phyloP scores from a whole-genome alignment of 2,113 vertebrate species.

The Triplophysa rosa region DNA sequence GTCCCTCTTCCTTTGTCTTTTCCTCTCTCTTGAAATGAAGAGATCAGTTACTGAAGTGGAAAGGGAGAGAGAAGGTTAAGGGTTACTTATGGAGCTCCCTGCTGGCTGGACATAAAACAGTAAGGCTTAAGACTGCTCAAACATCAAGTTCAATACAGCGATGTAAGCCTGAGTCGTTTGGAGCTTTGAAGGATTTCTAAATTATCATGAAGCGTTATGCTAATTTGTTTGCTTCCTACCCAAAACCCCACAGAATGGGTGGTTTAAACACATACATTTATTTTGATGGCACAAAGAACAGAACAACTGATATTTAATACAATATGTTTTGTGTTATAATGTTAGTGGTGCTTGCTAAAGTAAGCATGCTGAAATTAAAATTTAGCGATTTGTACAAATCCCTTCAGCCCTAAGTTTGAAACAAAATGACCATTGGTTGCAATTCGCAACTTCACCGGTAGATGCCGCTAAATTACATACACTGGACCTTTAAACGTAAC shows the following conservation, averaged over 20 bases:
- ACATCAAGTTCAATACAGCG: constrained; percentile 31
- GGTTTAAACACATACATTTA: constrained; percentile 7
- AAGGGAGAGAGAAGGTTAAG: constrained; percentile 28
- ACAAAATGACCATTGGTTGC: too few species aligned
- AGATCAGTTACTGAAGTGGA: constrained; percentile 47
- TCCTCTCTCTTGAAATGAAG: not conserved
- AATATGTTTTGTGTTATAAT: too few species aligned
- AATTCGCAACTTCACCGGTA: too few species aligned
- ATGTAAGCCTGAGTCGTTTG: constrained; percentile 9
- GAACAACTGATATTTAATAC: not conserved
- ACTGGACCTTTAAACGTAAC: too few species aligned
- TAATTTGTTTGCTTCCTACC: constrained; percentile 22
- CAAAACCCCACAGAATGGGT: constrained; percentile 9
- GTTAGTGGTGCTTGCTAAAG: too few species aligned
- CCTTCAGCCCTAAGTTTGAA: too few species aligned
- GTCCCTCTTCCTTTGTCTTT: not conserved
- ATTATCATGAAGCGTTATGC: constrained; percentile 16
- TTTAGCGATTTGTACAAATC: too few species aligned
- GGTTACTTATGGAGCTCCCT: constrained; percentile 36
- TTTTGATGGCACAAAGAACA: not conserved
- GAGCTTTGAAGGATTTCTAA: constrained; percentile 43
- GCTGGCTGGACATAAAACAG: constrained; percentile 38
- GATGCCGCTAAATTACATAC: too few species aligned
- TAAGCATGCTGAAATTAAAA: too few species aligned
- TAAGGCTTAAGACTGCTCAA: constrained; percentile 25